These are phyloP conservation scores for Echiichthys vipera DNA, from an alignment of 2,797 vertebrate genomes.

Conservation along the genomic window DNA sequence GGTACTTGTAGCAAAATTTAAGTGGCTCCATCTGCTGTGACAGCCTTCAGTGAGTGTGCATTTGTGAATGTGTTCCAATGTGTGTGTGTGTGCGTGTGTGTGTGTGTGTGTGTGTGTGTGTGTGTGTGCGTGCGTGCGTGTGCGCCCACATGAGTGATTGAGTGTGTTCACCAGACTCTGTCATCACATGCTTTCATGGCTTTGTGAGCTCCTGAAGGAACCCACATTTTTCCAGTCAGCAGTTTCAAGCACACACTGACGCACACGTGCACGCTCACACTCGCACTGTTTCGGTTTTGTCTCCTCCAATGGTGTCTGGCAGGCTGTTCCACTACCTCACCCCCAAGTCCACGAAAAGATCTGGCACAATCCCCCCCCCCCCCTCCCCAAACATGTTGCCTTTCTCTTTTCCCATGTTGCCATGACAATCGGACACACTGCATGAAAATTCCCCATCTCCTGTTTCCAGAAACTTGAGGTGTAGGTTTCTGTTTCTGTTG, in stretches of 20 bases:
- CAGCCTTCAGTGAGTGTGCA: slow-evolving; percentile 56
- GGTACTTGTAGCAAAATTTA: slow-evolving; percentile 62
- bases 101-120: slow-evolving; percentile 16
- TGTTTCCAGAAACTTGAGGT: slow-evolving; percentile 35
- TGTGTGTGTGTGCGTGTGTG: slow-evolving; percentile 7
- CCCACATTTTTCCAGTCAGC: slow-evolving; percentile 75
- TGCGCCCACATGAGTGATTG: slow-evolving; percentile 56
- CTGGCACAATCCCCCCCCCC: slow-evolving; percentile 52
- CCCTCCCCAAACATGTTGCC: slow-evolving; percentile 34
- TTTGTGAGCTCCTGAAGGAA: slow-evolving; percentile 75
- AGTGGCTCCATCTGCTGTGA: slow-evolving; percentile 69
- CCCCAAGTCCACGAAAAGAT: slow-evolving; percentile 59
- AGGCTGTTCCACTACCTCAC: slow-evolving; percentile 60
- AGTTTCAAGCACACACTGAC: slow-evolving; percentile 47
- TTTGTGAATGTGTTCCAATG: slow-evolving; percentile 12
- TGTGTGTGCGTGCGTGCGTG: slow-evolving; percentile 21
- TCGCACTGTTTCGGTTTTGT: slow-evolving; percentile 58
- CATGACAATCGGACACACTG: slow-evolving; percentile 71
- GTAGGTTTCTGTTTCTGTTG: slow-evolving; percentile 20
- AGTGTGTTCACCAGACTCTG: slow-evolving; percentile 69
- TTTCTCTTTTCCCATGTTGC: slow-evolving; percentile 61
- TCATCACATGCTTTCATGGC: slow-evolving; percentile 73
- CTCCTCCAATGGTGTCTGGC: slow-evolving; percentile 48
- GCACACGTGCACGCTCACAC: slow-evolving; percentile 1
- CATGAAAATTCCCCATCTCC: slow-evolving; percentile 49